Percentiles rank a stretch among this genome's conserved stretches.
Evolutionary conservation across 2,888 invertebrate species (phyloP).

Genomic region (Latheticus oryzae): DNA sequence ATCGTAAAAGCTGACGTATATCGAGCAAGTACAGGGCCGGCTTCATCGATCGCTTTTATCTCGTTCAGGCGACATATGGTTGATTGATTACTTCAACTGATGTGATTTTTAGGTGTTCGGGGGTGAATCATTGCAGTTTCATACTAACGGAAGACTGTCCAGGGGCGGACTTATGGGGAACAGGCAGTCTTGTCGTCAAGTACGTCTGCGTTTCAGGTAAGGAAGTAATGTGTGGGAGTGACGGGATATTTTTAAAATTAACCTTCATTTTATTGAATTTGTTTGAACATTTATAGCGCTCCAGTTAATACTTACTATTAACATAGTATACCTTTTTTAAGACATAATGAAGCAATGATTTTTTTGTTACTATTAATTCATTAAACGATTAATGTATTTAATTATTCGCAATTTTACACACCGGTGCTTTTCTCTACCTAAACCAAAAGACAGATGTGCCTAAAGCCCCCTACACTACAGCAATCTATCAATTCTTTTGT

Average conservation of each 20-base stretch:
- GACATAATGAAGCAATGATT: no score
- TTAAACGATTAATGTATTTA: no score
- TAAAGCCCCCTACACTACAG: neutral
- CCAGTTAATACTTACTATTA: no score
- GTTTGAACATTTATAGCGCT: no score
- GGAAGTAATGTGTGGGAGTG: no score
- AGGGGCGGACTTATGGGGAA: constrained; percentile 72
- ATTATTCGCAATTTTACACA: no score
- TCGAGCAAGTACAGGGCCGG: constrained; percentile 22
- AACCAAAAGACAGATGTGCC: neutral
- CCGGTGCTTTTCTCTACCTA: no score
- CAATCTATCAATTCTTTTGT: constrained; percentile 30
- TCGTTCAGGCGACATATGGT: constrained; percentile 31
- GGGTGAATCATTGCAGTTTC: constrained; percentile 80
- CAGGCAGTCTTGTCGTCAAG: constrained; percentile 76
- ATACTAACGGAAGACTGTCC: constrained; percentile 75
- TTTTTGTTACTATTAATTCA: no score
- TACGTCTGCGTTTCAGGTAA: constrained; percentile 82
- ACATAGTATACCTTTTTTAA: no score
- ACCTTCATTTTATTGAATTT: no score
- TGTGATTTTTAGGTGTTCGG: constrained; percentile 74
- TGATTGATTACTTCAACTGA: constrained; percentile 28
- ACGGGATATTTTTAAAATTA: no score
- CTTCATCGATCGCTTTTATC: constrained; percentile 26
- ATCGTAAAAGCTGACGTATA: no score